Conservation (phyloP, 2,113 vertebrate genomes). For the Cnemophilus loriae region DNA sequence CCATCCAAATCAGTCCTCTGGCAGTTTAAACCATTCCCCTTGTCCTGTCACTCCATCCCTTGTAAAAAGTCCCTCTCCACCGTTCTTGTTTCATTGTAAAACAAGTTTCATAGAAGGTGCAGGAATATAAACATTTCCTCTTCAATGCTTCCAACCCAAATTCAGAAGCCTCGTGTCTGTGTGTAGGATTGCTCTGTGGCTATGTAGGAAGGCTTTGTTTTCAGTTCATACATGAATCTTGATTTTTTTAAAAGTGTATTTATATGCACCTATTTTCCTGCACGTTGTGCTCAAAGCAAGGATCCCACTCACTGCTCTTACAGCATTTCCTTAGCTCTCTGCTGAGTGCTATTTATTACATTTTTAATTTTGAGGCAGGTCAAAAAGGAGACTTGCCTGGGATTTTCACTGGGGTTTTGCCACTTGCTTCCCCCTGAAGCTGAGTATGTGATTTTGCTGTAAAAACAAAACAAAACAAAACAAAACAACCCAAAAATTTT, state of each 20-base stretch:
- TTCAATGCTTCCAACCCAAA: neutral
- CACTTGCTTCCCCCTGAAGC: neutral
- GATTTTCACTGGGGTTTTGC: neutral
- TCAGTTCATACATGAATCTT: neutral
- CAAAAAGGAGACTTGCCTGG: neutral
- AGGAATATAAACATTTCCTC: neutral
- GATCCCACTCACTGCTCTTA: neutral
- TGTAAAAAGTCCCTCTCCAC: neutral
- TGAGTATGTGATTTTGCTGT: neutral
- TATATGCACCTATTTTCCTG: neutral
- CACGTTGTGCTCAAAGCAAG: neutral
- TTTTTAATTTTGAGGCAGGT: neutral
- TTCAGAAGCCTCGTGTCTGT: neutral
- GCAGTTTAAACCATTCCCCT: neutral
- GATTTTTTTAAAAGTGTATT: neutral
- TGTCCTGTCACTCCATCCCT: neutral
- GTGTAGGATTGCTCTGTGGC: neutral
- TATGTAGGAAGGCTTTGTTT: neutral
- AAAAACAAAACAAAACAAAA: neutral
- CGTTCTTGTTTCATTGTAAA: neutral
- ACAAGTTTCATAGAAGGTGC: neutral
- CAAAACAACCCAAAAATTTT: neutral
- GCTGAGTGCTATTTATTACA: neutral
- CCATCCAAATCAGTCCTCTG: neutral
- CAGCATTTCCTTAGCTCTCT: neutral